Base-by-base conservation (phyloP, 2,888 invertebrate genomes). In the Timandra comae region DNA sequence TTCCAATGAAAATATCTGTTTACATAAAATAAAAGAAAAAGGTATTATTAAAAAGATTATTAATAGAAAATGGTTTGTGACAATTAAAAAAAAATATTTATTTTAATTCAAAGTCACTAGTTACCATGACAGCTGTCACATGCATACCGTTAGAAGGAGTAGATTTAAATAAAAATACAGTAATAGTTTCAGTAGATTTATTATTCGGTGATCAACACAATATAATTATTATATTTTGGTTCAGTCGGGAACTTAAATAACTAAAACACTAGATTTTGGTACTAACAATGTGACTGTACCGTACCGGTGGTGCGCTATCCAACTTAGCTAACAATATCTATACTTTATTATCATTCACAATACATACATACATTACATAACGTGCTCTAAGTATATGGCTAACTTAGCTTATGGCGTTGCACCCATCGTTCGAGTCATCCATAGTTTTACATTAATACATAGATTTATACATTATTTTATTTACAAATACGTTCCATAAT, bases 201-300 rank as follows among this genome's bases (percentile, higher is more conserved):
- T 79, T 75, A 66, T 63, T 66, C 59, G 59, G 75, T 80, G 78
- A 79, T 68, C 66, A 77, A 79, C 77, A 81, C 75, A 73, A 73
- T 64, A 74, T 63, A 74, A 71, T 62, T 75, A 74, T 79, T 81
- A 77, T 71, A 66, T 75, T 85, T 85, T 85, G 82, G 84, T 82
- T 85, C 84, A 85, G 84, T 85, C 84, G 70, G 82, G 71, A 84
- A 85, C 84, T 82, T 85, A 85, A 79, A 71, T 66, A 79, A 78
- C 72, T 80, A 80, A 16, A 72, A 74, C 48, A 62, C 79, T 81
- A 79, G 16, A 63, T 75, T 78, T 79, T 82, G 82, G 81, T 84
- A 81, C 70, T 67, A 60, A 65, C 63, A 69, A 66, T 65, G 59
- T 56, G 52, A 59, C 24, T 24, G 24, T 24, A 62, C 54, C 55